Percentiles rank a stretch among this genome's conserved stretches.
Conservation (phyloP, 2,113 vertebrate genomes). For the Piaya cayana region DNA sequence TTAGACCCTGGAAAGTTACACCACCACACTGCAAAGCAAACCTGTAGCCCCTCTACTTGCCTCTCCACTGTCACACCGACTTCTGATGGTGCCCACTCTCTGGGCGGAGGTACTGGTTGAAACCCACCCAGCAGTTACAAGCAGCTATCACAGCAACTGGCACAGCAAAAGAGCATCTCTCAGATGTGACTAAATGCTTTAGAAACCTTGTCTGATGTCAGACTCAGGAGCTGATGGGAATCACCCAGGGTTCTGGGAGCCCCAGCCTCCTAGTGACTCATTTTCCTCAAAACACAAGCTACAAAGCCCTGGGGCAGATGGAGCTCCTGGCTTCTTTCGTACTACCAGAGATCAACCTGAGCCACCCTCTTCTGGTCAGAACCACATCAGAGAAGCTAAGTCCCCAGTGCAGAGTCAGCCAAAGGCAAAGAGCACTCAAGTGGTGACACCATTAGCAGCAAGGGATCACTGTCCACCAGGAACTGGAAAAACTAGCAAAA, state of each 20-base stretch:
- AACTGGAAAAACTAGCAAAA: background rate
- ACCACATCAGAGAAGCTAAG: background rate
- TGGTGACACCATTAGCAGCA: background rate
- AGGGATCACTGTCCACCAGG: background rate
- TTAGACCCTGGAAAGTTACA: background rate
- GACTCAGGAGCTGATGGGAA: background rate
- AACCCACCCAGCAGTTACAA: background rate
- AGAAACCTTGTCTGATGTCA: background rate
- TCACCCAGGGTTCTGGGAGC: background rate
- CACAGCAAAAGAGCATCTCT: background rate
- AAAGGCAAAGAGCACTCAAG: background rate
- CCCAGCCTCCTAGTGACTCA: background rate
- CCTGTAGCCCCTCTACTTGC: rapidly evolving
- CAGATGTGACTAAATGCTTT: background rate
- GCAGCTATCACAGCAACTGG: background rate
- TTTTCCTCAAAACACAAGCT: background rate
- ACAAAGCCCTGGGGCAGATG: background rate
- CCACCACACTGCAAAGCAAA: background rate
- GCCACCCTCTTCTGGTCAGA: background rate
- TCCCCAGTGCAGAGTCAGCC: rapidly evolving
- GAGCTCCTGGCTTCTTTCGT: background rate
- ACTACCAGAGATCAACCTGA: background rate
- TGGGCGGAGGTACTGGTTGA: background rate
- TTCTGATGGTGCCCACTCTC: background rate
- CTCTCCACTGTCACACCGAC: rapidly evolving